Evolutionary conservation across 2,113 vertebrate species (phyloP), one percentile per base, ranked within the genome.

Genomic region (Furnarius figulus): DNA sequence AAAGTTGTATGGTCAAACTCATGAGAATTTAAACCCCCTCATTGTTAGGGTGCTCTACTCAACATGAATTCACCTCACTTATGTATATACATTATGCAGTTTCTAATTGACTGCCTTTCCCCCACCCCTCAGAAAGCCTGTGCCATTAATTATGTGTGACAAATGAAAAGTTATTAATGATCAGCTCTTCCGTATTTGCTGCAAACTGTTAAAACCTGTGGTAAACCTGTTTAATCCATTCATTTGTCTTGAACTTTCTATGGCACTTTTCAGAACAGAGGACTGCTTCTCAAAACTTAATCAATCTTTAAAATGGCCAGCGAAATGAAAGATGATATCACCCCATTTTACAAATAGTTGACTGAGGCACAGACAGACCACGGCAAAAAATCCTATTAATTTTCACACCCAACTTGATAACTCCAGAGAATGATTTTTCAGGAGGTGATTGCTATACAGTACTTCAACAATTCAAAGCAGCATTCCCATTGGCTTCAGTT

Each of bases 261-360:
- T 68, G 40, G 24, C 31, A 56, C 49, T 72, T 87, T 53, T 87
- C 74, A 53, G 74, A 93, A 83, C 15, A 89, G 55, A 79, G 53
- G 33, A 56, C 30, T 91, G 74, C 35, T 78, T 93, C 81, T 93
- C 40, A 78, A 72, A 78, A 85, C 24, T 62, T 81, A 87, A 95
- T 93, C 83, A 79, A 92, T 91, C 68, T 94, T 56, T 90, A 73
- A 87, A 96, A 94, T n/a, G 17, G 62, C 8, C 85, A 87, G 85
- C 24, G 73, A 87, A 95, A 94, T 91, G 85, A 95, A 91, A 95
- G 84, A 97, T 91, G 12, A 4, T 95, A 95, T 95, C 89, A 35
- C 61, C 85, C 74, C 39, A 67, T 85, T 91, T 93, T 89, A 75
- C 33, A 81, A 80, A 77, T 42, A 89, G 52, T 68, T 78, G 87